Base-by-base conservation (phyloP, 2,888 invertebrate species). In the Melanchra persicariae region DNA sequence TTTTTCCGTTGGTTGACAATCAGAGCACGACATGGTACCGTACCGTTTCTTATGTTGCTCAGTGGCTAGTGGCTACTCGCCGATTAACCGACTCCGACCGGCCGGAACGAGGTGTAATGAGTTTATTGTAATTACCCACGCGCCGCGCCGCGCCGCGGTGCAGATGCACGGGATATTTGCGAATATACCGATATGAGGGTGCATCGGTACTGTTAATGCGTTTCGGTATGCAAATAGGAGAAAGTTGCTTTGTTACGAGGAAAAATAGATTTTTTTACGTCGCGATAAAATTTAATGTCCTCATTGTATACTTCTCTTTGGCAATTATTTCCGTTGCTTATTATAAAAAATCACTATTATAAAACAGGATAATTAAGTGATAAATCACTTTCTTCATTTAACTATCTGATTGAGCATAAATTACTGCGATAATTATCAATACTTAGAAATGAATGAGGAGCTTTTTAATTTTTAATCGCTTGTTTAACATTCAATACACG, bases 21-120 rank as follows among this genome's bases (percentile, higher is more conserved):
- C 90, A 94, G 95, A 95, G 92, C 95, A 91, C 83, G 88, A 90
- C 93, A 82, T 57, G 62, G 92, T 91, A 88, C 90, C 85, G 91
- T 94, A 94, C 93, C 90, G 94, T 93, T 93, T 90, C 88, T 90
- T 89, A 81, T 87, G 85, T 81, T 87, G 91, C 87, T 88, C 88
- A 87, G 80, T 87, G 87, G 85, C 85, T 89, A 88, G 81, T 87
- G 87, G 85, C 85, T 88, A 87, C 87, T 83, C 86, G 81, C 82
- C 88, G 90, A 92, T 92, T 90, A 91, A 87, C 87, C 78, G 85
- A 70, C 79, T 81, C 87, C 90, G 88, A 85, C 91, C 91, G 87
- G 89, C 90, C 91, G 91, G 91, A 92, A 93, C 92, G 83, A 67
- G 61, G 71, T 66, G 80, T 90, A 92, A 93, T 92, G 89, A 92